Base-by-base conservation (phyloP, 2,797 vertebrate species). In the Carduelis carduelis region DNA sequence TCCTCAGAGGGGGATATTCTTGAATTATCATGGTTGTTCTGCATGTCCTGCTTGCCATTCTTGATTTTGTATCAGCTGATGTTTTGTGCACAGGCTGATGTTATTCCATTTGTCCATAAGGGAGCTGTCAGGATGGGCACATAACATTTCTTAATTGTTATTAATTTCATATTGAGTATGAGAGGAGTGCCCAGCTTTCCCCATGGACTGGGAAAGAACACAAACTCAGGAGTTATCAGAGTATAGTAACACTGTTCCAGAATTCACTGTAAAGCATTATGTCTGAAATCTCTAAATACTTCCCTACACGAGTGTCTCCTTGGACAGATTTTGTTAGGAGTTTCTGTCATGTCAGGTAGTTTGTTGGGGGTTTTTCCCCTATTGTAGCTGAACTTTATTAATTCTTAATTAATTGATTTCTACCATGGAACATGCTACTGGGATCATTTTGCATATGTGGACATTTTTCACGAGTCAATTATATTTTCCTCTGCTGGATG, bases 361-460 rank as follows among this genome's bases (percentile, higher is more conserved):
- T 78, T 35, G 11, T 11, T 46, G 39, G 11, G 5, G 0, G 1
- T 28, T 49, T 23, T 35, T 28, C 0, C 13, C 20, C 32, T n/a
- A 1, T 18, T 69, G n/a, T 43, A 70, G 9, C 35, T 59, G 12
- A 76, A 21, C 2, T 70, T 72, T 57, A 35, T 43, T 75, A n/a
- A 65, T 63, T 85, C 32, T 47, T 39, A 16, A 28, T 77, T 34
- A 49, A 57, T 9, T 63, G 13, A 52, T 70, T 88, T 59, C 37
- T 66, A 4, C 15, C 11, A 5, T 68, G 27, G 7, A 44, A 35
- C 2, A 2, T 12, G 2, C 21, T 70, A 14, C 19, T 71, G n/a
- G 61, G 23, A n/a, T 64, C 2, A 3, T 34, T 79, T 83, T 77
- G 44, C 11, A 50, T 28, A 5, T 12, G 6, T 46, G 30, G 39